Base-by-base conservation (phyloP, 2,113 vertebrate species). In the Amia ocellicauda region DNA sequence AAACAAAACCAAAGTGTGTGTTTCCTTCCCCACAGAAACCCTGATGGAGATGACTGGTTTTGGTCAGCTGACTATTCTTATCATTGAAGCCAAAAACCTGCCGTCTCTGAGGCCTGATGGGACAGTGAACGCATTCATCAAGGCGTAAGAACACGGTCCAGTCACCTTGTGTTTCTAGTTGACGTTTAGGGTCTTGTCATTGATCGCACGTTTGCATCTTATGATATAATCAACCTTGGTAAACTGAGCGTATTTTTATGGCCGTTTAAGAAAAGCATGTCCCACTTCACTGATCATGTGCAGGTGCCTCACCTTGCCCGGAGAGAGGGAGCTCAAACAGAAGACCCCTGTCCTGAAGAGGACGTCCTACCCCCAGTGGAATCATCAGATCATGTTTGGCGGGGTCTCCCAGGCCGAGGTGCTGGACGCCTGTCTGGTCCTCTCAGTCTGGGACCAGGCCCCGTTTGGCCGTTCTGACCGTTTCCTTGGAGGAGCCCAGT, bases 111-210 rank as follows among this genome's bases (percentile, higher is more conserved):
- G 83, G 67, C 66, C 89, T 65, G 78, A 79, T 66, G 88, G 70
- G 0, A 70, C 67, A 67, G 58, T 61, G 0, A 87, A 82, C 51
- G 65, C 76, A 0, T 89, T 89, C n/a, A 84, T 93, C 70, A 92
- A 85, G 81, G 78, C 86, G 91, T 91, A 83, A 49, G 84, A 77
- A 66, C 13, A 24, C n/a, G n/a, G n/a, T n/a, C n/a, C n/a, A n/a
- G n/a, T n/a, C n/a, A 20, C 63, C 58, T 7, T 31, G 61, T 40
- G 2, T 13, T 47, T 57, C 17, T 5, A 3, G 13, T 10, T 51
- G 45, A 10, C n/a, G 13, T 47, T 31, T 43, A 0, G 28, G 49
- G 1, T 17, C 58, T 70, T 45, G 71, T 72, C 29, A 5, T 69
- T 51, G 22, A 58, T 3, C 28, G 13, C 24, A 10, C 50, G 1